Base-by-base conservation (phyloP, 2,113 vertebrate genomes). In the Oncorhynchus gorbuscha region DNA sequence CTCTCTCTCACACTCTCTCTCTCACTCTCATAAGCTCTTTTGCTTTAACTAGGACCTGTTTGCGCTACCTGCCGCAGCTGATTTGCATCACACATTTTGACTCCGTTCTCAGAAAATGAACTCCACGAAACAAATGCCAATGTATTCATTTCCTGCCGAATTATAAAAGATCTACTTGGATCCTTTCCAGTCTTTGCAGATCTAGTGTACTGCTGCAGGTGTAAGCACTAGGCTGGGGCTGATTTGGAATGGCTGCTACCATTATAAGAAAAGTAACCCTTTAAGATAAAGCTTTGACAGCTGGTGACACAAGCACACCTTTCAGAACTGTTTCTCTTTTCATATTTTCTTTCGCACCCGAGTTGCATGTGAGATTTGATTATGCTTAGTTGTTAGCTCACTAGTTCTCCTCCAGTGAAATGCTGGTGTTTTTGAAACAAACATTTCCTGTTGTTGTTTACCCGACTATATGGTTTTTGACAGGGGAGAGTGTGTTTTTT, bases 1-100 rank as follows among this genome's bases (percentile, higher is more conserved):
- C 65, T 55, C 71, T 76, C 62, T 74, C 66, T 28, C 26, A 1
- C 64, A 20, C 1, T 32, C 30, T 0, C 12, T 18, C 65, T 30
- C 12, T 71, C 55, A 70, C 69, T 73, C 26, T 65, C 1, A 76
- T 76, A 81, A 78, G 30, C 71, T 20, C 28, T 71, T 14, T 14
- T n/a, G 48, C 55, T 74, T 75, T 76, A 86, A 75, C 49, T 49
- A 83, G 71, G 58, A 62, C 64, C 20, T 73, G 28, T 75, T 79
- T 77, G 69, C 73, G 20, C 30, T 69, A 7, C 12, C 22, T 66
- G 32, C 5, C 55, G n/a, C n/a, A 75, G 73, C 74, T 72, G 20
- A 81, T 83, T 79, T 77, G 75, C 82, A 65, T 79, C 59, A 69
- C 64, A 71, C 59, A 76, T 72, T 76, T 76, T 55, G 20, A 24